Evolutionary conservation across 1,140 invertebrate species (phyloP).

Genomic region (Wiebesia pumilae): DNA sequence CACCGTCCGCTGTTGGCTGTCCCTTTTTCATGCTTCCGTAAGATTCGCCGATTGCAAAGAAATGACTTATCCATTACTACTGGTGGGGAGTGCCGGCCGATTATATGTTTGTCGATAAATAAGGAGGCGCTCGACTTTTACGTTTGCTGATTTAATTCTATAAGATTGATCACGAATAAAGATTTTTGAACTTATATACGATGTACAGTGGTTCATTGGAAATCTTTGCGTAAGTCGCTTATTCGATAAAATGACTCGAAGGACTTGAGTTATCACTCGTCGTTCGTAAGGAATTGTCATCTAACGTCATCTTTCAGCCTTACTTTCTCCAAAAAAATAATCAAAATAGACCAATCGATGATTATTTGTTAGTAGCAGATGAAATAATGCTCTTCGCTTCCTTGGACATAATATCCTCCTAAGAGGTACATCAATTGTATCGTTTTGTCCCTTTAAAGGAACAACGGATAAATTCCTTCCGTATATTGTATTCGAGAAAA

Average conservation of each 20-base stretch:
- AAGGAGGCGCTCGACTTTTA: conserved; percentile 5
- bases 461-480: too few relatives aligned
- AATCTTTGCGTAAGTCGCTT: too few relatives aligned
- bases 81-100: background rate
- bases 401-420: too few relatives aligned
- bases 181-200: background rate
- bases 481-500: background rate
- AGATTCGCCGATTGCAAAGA: conserved; percentile 42
- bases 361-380: too few relatives aligned
- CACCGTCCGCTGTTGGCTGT: background rate
- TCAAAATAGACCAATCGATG: background rate
- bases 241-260: too few relatives aligned
- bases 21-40: background rate
- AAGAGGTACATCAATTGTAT: too few relatives aligned
- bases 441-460: too few relatives aligned
- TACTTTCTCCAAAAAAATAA: background rate
- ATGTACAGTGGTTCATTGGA: background rate
- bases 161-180: background rate
- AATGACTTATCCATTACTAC: conserved; percentile 44
- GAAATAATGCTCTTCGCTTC: too few relatives aligned
- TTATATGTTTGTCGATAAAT: conserved; percentile 28
- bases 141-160: conserved; percentile 24
- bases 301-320: background rate
- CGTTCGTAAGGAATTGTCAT: background rate
- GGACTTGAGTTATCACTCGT: background rate